A percentile compares a stretch with the other conserved stretches of the same genome.
Conservation (phyloP, 2,797 vertebrate species). For the Dallia pectoralis region DNA sequence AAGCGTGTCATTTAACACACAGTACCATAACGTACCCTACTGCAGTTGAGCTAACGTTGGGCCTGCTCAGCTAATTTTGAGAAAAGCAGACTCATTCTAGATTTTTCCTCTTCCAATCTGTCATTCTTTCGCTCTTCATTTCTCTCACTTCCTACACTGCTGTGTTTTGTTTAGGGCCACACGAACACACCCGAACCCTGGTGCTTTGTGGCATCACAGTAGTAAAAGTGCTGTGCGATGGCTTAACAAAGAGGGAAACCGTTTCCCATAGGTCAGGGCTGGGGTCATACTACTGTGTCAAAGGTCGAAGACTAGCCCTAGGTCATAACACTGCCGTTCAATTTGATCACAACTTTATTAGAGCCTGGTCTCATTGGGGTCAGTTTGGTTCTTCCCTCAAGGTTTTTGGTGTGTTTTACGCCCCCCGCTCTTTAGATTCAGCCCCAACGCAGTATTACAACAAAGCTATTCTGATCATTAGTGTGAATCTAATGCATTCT, state of each 20-base stretch:
- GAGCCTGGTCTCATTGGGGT: not conserved
- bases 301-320: not conserved
- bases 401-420: not conserved
- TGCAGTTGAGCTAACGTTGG: not conserved
- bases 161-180: conserved; percentile 50
- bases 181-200: conserved; percentile 27
- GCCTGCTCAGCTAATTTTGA: conserved; percentile 57
- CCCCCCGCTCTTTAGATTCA: not conserved
- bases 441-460: no score
- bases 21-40: not conserved
- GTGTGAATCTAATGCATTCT: not conserved
- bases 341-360: not conserved
- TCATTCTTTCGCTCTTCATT: not conserved
- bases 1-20: conserved; percentile 28
- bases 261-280: not conserved
- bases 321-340: not conserved
- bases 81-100: conserved; percentile 58
- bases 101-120: conserved; percentile 51
- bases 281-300: not conserved
- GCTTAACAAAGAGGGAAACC: not conserved
- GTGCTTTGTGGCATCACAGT: conserved; percentile 34
- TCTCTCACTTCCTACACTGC: conserved; percentile 23
- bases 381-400: conserved; percentile 4
- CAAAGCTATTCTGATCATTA: not conserved
- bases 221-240: conserved; percentile 27